Percentiles rank a stretch among this genome's conserved stretches.
Evolutionary conservation across 2,888 invertebrate genomes (phyloP).

Genomic region (Chrysolina americana): DNA sequence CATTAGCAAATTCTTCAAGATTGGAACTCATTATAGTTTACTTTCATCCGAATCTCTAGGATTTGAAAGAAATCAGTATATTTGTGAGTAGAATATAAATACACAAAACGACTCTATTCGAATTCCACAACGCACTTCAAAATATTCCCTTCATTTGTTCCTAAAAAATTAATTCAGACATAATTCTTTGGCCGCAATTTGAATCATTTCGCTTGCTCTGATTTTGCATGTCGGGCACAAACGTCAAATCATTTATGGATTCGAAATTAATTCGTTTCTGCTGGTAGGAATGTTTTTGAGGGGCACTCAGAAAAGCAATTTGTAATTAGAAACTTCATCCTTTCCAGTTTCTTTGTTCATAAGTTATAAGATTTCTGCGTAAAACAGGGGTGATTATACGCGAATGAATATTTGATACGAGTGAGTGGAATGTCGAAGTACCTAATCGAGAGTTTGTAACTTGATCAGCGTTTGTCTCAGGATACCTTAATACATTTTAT

Average conservation of each 20-base stretch:
- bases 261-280: conserved; percentile 54
- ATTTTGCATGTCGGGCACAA: conserved; percentile 35
- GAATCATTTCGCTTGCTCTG: neutral
- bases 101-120: too few species aligned
- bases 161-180: neutral
- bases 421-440: neutral
- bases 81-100: too few species aligned
- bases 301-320: conserved; percentile 50
- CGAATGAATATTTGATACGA: neutral
- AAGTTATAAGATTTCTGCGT: conserved; percentile 36
- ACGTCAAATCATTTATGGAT: conserved; percentile 47
- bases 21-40: too few species aligned
- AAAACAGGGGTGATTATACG: conserved; percentile 19
- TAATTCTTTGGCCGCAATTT: neutral
- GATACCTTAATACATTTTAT: too few species aligned
- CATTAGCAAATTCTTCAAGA: too few species aligned
- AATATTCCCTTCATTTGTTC: conserved; percentile 4
- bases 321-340: conserved; percentile 57
- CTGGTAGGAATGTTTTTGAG: conserved; percentile 47
- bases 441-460: neutral
- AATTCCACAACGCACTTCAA: neutral
- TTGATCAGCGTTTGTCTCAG: neutral
- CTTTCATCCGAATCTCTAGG: too few species aligned
- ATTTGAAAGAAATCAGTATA: too few species aligned
- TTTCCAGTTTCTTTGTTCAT: conserved; percentile 34